phyloP scores from a whole-genome alignment of 2,797 vertebrate genomes.

The Mormyrus hasselquistii region DNA sequence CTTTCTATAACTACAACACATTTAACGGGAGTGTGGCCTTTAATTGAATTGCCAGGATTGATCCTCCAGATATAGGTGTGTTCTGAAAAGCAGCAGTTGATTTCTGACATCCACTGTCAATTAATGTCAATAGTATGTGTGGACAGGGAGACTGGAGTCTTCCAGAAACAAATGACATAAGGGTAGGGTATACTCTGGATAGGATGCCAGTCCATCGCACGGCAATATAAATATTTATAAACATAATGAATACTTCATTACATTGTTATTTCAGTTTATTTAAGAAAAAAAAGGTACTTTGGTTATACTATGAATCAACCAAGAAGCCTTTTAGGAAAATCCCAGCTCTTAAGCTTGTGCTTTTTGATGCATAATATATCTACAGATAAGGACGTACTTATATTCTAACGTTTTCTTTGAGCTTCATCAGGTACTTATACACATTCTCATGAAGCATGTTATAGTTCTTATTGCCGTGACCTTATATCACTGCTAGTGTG shows the following conservation, averaged over 20 bases:
- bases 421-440: not conserved
- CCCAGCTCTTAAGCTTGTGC: not conserved
- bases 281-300: not conserved
- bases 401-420: not conserved
- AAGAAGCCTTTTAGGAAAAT: not conserved
- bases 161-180: not conserved
- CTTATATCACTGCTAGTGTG: not conserved
- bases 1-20: slow-evolving; percentile 23
- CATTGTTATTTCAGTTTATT: not conserved
- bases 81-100: not conserved
- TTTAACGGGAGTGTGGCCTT: slow-evolving; percentile 63
- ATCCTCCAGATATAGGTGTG: slow-evolving; percentile 35
- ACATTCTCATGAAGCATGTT: not conserved
- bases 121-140: not conserved
- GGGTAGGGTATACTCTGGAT: not conserved
- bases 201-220: not conserved
- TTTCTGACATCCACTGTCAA: not conserved
- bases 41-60: slow-evolving; percentile 65
- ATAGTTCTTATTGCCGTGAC: not conserved
- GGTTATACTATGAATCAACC: not conserved
- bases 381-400: not conserved
- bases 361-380: not conserved
- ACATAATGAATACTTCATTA: not conserved
- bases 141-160: not conserved
- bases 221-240: not conserved